These are phyloP conservation scores for Reticulitermes speratus DNA, from an alignment of 1,140 invertebrate species.

Conservation along the genomic window DNA sequence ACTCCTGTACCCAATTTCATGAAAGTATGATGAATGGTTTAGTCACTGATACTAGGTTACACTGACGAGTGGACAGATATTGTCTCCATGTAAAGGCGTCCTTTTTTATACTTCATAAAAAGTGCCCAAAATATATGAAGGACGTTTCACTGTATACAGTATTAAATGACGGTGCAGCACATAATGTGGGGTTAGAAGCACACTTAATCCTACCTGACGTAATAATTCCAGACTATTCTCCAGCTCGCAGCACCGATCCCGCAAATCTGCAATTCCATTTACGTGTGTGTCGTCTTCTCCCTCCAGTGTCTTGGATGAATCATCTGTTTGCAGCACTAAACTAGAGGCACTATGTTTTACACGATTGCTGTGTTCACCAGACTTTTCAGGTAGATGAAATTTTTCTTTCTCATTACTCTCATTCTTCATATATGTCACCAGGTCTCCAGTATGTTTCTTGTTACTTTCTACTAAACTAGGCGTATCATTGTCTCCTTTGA, in stretches of 20 bases:
- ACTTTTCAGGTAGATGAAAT: neutral
- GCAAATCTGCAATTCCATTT: slow-evolving; percentile 42
- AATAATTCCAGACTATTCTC: slow-evolving; percentile 71
- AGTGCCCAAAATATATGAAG: too few species aligned
- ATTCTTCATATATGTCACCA: neutral
- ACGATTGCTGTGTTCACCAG: neutral
- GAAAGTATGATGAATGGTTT: too few species aligned
- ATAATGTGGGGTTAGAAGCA: neutral
- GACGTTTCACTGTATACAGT: too few species aligned
- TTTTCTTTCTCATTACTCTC: neutral
- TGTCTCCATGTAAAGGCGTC: too few species aligned
- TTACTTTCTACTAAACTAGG: neutral
- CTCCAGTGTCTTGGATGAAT: neutral
- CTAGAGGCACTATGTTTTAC: neutral
- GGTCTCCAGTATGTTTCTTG: neutral
- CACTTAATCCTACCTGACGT: slow-evolving; percentile 44
- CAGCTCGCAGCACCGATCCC: slow-evolving; percentile 61
- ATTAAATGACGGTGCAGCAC: too few species aligned
- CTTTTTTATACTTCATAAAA: too few species aligned
- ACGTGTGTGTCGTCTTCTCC: neutral
- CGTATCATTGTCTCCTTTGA: neutral
- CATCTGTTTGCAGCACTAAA: neutral
- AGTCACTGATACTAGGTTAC: too few species aligned
- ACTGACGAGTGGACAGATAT: too few species aligned
- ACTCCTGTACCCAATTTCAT: too few species aligned